These are phyloP conservation scores for Neodiprion lecontei DNA, from an alignment of 1,140 invertebrate genomes.

Conservation along the genomic window DNA sequence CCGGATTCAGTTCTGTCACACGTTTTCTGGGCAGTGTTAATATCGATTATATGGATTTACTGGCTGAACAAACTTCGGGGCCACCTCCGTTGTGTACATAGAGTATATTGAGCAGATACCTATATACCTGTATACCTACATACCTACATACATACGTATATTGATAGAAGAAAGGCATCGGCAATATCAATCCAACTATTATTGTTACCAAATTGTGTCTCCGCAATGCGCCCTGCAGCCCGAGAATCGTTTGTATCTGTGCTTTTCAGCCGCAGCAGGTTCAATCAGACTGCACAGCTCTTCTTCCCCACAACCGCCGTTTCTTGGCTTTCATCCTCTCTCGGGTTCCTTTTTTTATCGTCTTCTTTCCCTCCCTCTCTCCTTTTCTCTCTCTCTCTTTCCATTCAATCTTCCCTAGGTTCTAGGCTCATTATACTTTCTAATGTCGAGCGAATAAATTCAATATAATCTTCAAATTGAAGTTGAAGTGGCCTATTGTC, in stretches of 20 bases:
- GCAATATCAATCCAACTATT: too few relatives aligned
- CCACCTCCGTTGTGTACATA: neutral
- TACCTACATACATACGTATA: neutral
- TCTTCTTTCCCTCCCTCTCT: constrained; percentile 9
- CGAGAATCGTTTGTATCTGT: neutral
- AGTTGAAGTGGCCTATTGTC: constrained; percentile 12
- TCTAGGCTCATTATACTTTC: constrained; percentile 13
- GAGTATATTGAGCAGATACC: neutral
- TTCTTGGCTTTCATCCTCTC: constrained; percentile 14
- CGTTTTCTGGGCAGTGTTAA: neutral
- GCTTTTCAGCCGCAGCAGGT: neutral
- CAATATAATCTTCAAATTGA: constrained; percentile 16
- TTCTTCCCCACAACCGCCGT: neutral
- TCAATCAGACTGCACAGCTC: neutral
- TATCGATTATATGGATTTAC: neutral
- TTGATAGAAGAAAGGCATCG: neutral
- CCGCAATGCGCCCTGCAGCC: neutral
- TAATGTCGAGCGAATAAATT: constrained; percentile 13
- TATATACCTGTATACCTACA: neutral
- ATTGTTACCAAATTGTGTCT: neutral
- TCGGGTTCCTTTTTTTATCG: constrained; percentile 5
- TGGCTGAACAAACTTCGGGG: neutral
- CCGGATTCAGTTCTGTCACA: neutral
- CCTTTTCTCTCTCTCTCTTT: constrained; percentile 26
- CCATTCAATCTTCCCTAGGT: constrained; percentile 7